Conservation (phyloP, 1,140 invertebrate genomes). For the Ephestia elutella region DNA sequence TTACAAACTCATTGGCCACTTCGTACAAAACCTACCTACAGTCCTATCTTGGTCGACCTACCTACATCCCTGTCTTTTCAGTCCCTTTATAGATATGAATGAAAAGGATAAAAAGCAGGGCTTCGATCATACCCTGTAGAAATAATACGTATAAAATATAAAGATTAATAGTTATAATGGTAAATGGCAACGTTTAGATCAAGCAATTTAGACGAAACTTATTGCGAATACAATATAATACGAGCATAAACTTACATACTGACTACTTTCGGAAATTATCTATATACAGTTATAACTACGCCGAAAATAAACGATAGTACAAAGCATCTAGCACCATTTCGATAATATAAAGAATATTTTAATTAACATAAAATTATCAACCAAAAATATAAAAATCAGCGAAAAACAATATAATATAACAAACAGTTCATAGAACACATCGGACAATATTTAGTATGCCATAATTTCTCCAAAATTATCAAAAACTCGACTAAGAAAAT, state of each 20-base stretch:
- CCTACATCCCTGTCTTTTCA: constrained; percentile 66
- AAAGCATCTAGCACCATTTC: constrained; percentile 70
- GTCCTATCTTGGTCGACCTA: constrained; percentile 49
- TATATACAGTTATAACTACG: constrained; percentile 59
- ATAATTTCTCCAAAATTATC: constrained; percentile 17
- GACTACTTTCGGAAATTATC: constrained; percentile 31
- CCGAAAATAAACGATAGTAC: constrained; percentile 51
- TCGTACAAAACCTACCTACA: constrained; percentile 66
- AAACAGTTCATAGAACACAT: constrained; percentile 36
- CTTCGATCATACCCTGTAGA: constrained; percentile 47
- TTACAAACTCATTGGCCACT: constrained; percentile 48
- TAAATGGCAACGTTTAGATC: constrained; percentile 41
- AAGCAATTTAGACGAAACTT: constrained; percentile 11
- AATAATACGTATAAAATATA: constrained; percentile 37
- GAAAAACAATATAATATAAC: constrained; percentile 58
- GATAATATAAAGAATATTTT: constrained; percentile 53
- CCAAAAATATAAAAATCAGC: constrained; percentile 47
- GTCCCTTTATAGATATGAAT: constrained; percentile 61
- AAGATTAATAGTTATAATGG: constrained; percentile 17
- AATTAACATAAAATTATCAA: constrained; percentile 66
- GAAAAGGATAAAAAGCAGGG: constrained; percentile 47
- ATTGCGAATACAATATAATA: constrained; percentile 14
- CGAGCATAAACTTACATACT: constrained; percentile 21
- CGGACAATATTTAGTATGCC: neutral
- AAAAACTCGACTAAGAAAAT: constrained; percentile 30